Base-by-base conservation (phyloP, 2,113 vertebrate species). In the Melanerpes aurifrons region DNA sequence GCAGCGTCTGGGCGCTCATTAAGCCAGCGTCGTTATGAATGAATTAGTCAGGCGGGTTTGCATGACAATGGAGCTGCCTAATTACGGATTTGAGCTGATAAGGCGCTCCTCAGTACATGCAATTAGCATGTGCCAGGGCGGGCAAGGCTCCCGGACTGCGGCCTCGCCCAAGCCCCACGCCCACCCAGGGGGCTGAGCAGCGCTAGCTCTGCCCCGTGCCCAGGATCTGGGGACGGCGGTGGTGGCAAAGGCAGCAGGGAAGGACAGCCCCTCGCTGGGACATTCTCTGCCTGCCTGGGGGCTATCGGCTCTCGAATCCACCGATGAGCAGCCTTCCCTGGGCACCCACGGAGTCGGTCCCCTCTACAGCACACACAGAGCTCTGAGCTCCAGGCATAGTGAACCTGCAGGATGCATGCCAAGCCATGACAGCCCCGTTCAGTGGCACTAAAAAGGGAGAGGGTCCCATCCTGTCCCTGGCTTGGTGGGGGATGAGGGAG, bases 11-110 rank as follows among this genome's bases (percentile, higher is more conserved):
- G 96, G 93, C 29, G 26, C 95, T 94, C 95, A 97, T 95, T 96
- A 95, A 97, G 92, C 11, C 6, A 87, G 80, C 3, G 48, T 82
- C 40, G 56, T 94, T 94, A 87, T 91, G 92, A 94, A 94, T 94
- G 92, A 94, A 94, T 94, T 94, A 94, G 79, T 61, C 79, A 50
- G 89, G 92, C 48, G 35, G 75, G 82, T 94, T 97, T 96, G 95
- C 96, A 96, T 96, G 94, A 95, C 96, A 97, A 96, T 95, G 80
- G 95, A 97, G 86, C 81, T 91, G 92, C 87, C 96, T 97, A 97
- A 97, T 97, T 97, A 97, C 21, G 80, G 96, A 96, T 95, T 94
- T 92, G 90, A 96, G 95, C 92, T 95, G 96, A 96, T 97, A 92
- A 80, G 8, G 22, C 90, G 91, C 92, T 96, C 92, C 73, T 90